Evolutionary conservation across 1,140 invertebrate genomes (phyloP).

Genomic region (Zaprionus ornatus): DNA sequence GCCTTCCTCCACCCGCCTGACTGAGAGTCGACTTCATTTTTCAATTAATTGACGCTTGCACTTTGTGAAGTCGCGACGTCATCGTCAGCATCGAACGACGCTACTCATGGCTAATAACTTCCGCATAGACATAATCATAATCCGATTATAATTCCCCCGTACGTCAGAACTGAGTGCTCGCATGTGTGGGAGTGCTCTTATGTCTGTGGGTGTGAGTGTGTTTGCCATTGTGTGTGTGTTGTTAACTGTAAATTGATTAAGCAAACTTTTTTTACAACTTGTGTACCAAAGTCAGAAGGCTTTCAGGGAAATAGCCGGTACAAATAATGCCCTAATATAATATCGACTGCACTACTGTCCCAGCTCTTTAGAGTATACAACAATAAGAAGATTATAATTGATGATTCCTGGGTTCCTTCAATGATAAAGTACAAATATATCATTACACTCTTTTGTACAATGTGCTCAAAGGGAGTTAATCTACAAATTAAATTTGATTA

Average conservation of each 20-base stretch:
- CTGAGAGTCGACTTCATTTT: slow-evolving; percentile 36
- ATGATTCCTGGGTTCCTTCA: too few species aligned
- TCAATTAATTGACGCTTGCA: slow-evolving; percentile 68
- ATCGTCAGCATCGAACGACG: neutral
- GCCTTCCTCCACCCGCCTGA: neutral
- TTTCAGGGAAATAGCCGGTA: neutral
- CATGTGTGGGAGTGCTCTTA: neutral
- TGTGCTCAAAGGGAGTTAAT: too few species aligned
- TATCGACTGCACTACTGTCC: neutral
- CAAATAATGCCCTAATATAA: neutral
- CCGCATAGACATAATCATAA: slow-evolving; percentile 68
- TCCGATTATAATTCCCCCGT: slow-evolving; percentile 57
- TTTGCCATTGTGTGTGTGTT: slow-evolving; percentile 24
- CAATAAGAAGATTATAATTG: neutral
- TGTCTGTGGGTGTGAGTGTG: slow-evolving; percentile 4
- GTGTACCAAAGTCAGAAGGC: neutral
- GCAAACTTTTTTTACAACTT: slow-evolving; percentile 44
- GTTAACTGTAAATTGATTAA: slow-evolving; percentile 63
- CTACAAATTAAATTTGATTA: too few species aligned
- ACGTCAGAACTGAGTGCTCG: slow-evolving; percentile 18
- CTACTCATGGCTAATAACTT: slow-evolving; percentile 41
- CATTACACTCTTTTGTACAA: too few species aligned
- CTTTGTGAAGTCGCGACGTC: slow-evolving; percentile 15
- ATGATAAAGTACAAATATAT: too few species aligned
- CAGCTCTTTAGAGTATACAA: neutral